Percentiles rank a stretch among this genome's conserved stretches.
These are phyloP conservation scores for Galaxea fascicularis DNA, from an alignment of 92 coral and sea anemone species.

Conservation along the genomic window DNA sequence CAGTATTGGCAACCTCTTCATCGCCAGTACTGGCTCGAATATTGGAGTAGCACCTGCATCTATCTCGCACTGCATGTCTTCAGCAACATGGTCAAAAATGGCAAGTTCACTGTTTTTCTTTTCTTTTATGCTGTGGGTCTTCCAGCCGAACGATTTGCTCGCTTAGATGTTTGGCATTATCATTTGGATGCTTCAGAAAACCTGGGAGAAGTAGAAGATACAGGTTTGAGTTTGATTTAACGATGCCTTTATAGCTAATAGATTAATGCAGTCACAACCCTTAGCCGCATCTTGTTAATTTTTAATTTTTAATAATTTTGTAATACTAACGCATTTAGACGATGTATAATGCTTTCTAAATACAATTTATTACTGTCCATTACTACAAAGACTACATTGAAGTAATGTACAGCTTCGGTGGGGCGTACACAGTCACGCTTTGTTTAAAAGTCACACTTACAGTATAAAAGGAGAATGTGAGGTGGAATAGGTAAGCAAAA, in stretches of 20 bases:
- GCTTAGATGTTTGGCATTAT: conserved; percentile 47
- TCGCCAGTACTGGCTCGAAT: neutral
- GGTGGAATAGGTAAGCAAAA: too few species aligned
- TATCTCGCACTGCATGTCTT: neutral
- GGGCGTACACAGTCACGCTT: too few species aligned
- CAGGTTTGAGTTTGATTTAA: conserved; percentile 36
- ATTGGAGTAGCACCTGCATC: neutral
- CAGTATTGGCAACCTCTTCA: neutral
- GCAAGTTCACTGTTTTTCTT: neutral
- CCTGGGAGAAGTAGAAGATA: conserved; percentile 8
- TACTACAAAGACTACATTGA: too few species aligned
- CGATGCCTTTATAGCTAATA: too few species aligned
- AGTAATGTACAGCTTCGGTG: too few species aligned
- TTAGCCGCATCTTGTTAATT: too few species aligned
- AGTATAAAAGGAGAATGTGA: too few species aligned
- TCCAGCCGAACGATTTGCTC: conserved; percentile 37
- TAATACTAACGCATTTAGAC: too few species aligned
- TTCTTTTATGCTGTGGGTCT: conserved; percentile 12
- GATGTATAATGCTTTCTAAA: too few species aligned
- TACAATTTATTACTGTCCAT: too few species aligned
- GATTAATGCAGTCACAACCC: neutral
- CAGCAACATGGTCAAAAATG: neutral
- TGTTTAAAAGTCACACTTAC: too few species aligned
- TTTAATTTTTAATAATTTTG: too few species aligned
- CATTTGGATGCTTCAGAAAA: conserved; percentile 38